Percentiles rank a stretch among this genome's conserved stretches.
phyloP scores from a whole-genome alignment of 2,113 vertebrate species.

The Takifugu bimaculatus region DNA sequence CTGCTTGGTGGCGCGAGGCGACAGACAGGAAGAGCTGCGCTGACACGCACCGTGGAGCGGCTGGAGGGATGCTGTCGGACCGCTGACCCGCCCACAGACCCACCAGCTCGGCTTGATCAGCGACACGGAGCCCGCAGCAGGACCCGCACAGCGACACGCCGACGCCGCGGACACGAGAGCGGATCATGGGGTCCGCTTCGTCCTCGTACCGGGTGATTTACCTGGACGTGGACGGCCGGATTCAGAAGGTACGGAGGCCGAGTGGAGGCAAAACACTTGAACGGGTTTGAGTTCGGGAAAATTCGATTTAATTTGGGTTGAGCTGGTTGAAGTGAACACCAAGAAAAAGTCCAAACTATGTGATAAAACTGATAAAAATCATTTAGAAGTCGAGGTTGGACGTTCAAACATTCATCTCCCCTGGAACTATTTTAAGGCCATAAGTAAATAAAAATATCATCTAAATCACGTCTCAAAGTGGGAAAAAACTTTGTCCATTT shows the following conservation, averaged over 20 bases:
- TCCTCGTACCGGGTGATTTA: slow-evolving; percentile 72
- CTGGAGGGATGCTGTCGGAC: slow-evolving; percentile 15
- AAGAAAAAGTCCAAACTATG: no score
- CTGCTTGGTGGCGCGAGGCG: neutral
- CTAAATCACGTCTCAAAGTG: no score
- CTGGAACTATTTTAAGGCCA: no score
- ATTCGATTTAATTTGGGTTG: no score
- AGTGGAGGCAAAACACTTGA: neutral
- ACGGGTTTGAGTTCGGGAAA: no score
- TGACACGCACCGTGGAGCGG: no score
- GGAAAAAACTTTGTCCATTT: no score
- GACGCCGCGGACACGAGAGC: slow-evolving; percentile 5
- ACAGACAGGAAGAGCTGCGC: neutral
- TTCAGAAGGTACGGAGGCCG: slow-evolving; percentile 66
- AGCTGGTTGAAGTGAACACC: no score
- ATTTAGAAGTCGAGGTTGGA: no score
- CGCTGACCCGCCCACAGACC: slow-evolving; percentile 15
- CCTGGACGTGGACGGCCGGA: slow-evolving; percentile 71
- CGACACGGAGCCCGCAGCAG: slow-evolving; percentile 4
- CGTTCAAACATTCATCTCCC: no score
- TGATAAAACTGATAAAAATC: no score
- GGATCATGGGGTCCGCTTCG: slow-evolving; percentile 71
- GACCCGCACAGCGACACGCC: slow-evolving; percentile 7
- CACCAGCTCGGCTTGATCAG: slow-evolving; percentile 1
- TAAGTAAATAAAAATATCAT: no score